Base-by-base conservation (phyloP, 2,888 invertebrate species). In the Papilio demoleus region DNA sequence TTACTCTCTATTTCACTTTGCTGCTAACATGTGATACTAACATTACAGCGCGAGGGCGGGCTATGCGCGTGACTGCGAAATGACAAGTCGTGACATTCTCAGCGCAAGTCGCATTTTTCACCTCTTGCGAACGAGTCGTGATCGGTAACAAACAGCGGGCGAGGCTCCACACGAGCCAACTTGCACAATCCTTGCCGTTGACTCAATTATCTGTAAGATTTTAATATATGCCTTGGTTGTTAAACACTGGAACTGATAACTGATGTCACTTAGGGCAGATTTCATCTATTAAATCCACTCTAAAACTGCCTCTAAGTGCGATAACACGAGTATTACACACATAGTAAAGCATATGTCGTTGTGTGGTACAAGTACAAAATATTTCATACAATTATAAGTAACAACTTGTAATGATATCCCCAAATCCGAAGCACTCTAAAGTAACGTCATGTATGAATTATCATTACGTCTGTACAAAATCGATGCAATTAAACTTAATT, bases 11-110 rank as follows among this genome's bases (percentile, higher is more conserved):
- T 12, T 9, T 22, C 22, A 22, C 47, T 22, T 11, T 11, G 19
- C 45, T 45, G 12, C 22, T 6, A 0, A 3, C 45, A 11, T 22
- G 45, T 22, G 22, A 47, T 12, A 19, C 47, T 47, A 22, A 12
- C 22, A 47, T 19, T 42, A 42, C 2, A 74, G 79, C 76, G 73
- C 77, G 76, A 73, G 70, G 76, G 50, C 77, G 75, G 72, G 76
- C 79, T 76, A 71, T 71, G 72, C 75, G 88, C 92, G 91, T 92
- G 91, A 91, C 90, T 88, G 72, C 81, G 76, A 87, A 92, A 92
- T 91, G 90, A 89, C 90, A 89, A 88, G 88, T 86, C 92, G 88
- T 89, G 92, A 89, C 89, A 90, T 92, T 90, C 90, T 85, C 90
- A 82, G 81, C 80, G 85, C 47, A 47, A 22, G 19, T 8, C 22